Base-by-base conservation (phyloP, 2,113 vertebrate genomes). In the Neogobius melanostomus region DNA sequence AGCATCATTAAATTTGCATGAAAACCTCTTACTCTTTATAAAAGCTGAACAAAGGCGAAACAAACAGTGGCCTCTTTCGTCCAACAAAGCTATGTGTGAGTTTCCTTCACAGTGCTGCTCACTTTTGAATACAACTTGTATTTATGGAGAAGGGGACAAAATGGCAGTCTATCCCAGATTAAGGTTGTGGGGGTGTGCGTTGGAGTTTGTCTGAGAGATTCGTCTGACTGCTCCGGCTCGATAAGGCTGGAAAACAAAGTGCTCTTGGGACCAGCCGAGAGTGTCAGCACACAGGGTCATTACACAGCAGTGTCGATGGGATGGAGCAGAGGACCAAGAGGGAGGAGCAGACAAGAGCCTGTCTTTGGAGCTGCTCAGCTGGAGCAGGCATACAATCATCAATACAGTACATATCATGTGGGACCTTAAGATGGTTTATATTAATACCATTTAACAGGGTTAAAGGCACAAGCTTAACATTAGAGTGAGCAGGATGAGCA, bases 221-320 rank as follows among this genome's bases (percentile, higher is more conserved):
- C 69, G 21, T 77, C 11, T 69, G 82, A 75, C 78, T 85, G 81
- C 84, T 68, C 80, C 67, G 68, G 66, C 80, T 81, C 70, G 62
- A 75, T 82, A 84, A 53, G 61, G 64, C 79, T 74, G 76, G 75
- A 77, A 83, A 85, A 80, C 74, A 82, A 87, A 70, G 72, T 64
- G 71, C 75, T 77, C 74, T 50, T n/a, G 56, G 69, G 79, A 69
- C 76, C 83, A 86, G 79, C 84, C 76, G 80, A 77, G 80, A 84
- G 87, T 84, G 84, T 63, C 45, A 76, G 77, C 77, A 82, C 80
- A 82, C 75, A 46, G 69, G 77, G 75, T 87, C 85, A 89, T 88
- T 83, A 80, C 80, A 76, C 86, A 82, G 52, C 77, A 78, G 81
- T 76, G 85, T 82, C 77, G 69, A 64, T 78, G 68, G 77, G 69